Base-by-base conservation (phyloP, 2,113 vertebrate genomes). In the Neopipo cinnamomea region DNA sequence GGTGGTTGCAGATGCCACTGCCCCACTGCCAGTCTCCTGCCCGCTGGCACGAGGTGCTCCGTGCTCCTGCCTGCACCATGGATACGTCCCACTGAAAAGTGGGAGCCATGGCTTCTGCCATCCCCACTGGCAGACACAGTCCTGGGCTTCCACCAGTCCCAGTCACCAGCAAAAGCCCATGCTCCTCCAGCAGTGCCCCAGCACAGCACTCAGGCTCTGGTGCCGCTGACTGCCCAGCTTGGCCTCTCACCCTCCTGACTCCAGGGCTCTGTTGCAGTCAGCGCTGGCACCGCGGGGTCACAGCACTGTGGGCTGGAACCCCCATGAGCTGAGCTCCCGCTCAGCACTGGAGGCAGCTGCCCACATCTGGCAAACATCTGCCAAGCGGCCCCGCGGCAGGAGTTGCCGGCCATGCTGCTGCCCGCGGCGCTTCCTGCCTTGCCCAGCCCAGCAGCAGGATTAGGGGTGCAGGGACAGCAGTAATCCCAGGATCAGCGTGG, bases 401-500 rank as follows among this genome's bases (percentile, higher is more conserved):
- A 72, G 61, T 68, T 79, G 74, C 42, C 6, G 46, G 62, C 46
- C 13, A 16, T 31, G 52, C 81, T 2, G 6, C 83, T 88, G 93
- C 68, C 92, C 9, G 18, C 9, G 4, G 68, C 19, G 3, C 49
- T 85, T 55, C 41, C 53, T 41, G 90, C 30, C 31, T 44, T 12
- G 91, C 88, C 79, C 2, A 3, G 59, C 89, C 65, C 5, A 13
- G 89, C 85, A 6, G 78, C 3, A 6, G 90, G 96, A 96, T 96
- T 97, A 97, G 86, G 85, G 85, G 92, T 89, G 47, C 22, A 37
- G 93, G 91, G 92, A 81, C 19, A 52, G 96, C 80, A 31, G 76
- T 97, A 97, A 98, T 97, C 97, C 97, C 27, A 49, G 91, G 96
- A 95, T 98, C 94, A 98, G 93, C 23, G 24, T 11, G 82, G 91